Evolutionary conservation across 1,140 invertebrate species (phyloP), one percentile per base, ranked within the genome.

Genomic region (Cotesia chilonis): DNA sequence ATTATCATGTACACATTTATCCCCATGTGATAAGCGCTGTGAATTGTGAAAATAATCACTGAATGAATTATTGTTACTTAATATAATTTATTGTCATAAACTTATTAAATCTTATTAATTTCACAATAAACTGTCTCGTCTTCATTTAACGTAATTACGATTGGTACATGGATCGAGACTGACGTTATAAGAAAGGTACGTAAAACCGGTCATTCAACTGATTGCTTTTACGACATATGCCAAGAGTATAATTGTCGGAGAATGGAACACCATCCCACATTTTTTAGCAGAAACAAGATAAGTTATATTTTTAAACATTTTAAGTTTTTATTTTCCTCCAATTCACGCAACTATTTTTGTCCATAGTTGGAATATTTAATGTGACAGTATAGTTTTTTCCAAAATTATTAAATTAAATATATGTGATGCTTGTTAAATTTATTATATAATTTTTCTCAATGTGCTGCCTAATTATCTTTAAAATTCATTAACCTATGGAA

Each of bases 171-270:
- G 3, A 59, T 7, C 2, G 7, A 59, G 28, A 17, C 20, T 59
- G 55, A 4, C 55, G 28, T 59, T 28, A 59, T 2, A 59, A 6
- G 14, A 7, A 59, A 59, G 55, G 20, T 59, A 59, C 28, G 20
- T 59, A 35, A 35, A 59, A 59, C 55, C 55, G 55, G 55, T 59
- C 55, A 59, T 59, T 59, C 55, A 59, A 59, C 17, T 9, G 55
- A 59, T 59, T 20, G 20, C 55, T 59, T 59, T 59, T 59, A 59
- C 55, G 5, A 17, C 28, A 59, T 59, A 14, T 59, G 55, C 55
- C 55, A 59, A 59, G 55, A 59, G 55, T 3, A 59, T 59, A 59
- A 59, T 59, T 20, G 17, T 28, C 55, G n/a, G 17, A 20, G 55
- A 59, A 59, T 4, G 17, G 55, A 59, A 35, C 55, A 17, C 55